phyloP scores from a whole-genome alignment of 2,888 invertebrate species.

The Eutolmus rufibarbis region DNA sequence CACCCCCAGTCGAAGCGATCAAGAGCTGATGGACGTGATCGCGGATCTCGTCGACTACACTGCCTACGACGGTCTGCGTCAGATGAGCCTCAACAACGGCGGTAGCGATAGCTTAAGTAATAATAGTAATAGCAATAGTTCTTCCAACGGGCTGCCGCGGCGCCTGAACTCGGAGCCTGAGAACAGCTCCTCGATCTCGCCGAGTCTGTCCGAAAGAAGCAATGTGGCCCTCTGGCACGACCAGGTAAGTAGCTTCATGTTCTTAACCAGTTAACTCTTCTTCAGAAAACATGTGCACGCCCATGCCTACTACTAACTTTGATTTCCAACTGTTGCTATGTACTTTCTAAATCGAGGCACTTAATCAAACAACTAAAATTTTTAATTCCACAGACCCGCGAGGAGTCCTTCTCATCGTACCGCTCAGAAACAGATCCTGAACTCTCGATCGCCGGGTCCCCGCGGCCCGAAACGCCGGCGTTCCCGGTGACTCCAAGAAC shows the following conservation, averaged over 20 bases:
- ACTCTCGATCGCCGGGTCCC: slow-evolving; percentile 67
- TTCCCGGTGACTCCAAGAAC: slow-evolving; percentile 93
- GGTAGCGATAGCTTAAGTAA: slow-evolving; percentile 48
- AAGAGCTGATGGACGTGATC: slow-evolving; percentile 50
- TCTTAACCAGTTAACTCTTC: neutral
- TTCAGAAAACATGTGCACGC: slow-evolving; percentile 30
- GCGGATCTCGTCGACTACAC: slow-evolving; percentile 51
- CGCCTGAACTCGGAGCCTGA: slow-evolving; percentile 51
- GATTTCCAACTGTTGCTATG: neutral
- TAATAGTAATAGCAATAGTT: slow-evolving; percentile 48
- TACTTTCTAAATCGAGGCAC: neutral
- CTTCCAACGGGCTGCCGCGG: slow-evolving; percentile 43
- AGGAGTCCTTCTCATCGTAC: slow-evolving; percentile 75
- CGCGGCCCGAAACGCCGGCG: slow-evolving; percentile 87
- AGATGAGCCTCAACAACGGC: slow-evolving; percentile 41
- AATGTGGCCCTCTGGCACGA: slow-evolving; percentile 52
- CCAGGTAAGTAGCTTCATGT: slow-evolving; percentile 50
- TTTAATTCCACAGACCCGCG: slow-evolving; percentile 63
- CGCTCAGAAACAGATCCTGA: slow-evolving; percentile 68
- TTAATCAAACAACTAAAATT: neutral
- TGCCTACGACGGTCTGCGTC: slow-evolving; percentile 48
- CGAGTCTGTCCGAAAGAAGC: slow-evolving; percentile 53
- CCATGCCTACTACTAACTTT: neutral
- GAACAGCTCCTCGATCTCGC: slow-evolving; percentile 53
- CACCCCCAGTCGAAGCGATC: slow-evolving; percentile 32